These are phyloP conservation scores for Galago senegalensis DNA, from an alignment of 2,797 vertebrate species.

Conservation along the genomic window DNA sequence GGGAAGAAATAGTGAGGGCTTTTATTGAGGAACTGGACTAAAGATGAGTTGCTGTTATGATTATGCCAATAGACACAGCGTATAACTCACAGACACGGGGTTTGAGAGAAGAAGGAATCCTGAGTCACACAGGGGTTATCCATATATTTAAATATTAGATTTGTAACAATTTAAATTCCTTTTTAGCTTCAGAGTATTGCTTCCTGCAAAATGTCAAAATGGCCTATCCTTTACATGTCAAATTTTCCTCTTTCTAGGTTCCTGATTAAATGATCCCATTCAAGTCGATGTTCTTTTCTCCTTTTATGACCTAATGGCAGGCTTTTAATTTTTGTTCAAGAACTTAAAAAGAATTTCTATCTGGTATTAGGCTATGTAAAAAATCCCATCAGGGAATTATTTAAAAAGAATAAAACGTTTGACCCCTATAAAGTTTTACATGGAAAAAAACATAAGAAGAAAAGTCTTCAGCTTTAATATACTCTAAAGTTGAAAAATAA, in stretches of 20 bases:
- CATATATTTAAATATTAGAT: background rate
- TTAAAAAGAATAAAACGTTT: conserved; percentile 68
- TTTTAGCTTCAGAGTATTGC: background rate
- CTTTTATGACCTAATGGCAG: conserved; percentile 55
- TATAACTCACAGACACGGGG: background rate
- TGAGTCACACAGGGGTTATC: background rate
- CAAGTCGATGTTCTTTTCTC: conserved; percentile 36
- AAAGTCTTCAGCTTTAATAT: conserved; percentile 14
- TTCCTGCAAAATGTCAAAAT: conserved; percentile 22
- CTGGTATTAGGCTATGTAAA: conserved; percentile 20
- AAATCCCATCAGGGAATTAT: conserved; percentile 68
- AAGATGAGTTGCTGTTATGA: background rate
- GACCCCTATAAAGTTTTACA: conserved; percentile 61
- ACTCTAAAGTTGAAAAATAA: conserved; percentile 1
- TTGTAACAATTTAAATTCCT: conserved; percentile 16
- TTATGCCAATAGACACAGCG: background rate
- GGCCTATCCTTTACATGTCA: background rate
- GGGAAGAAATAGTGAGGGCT: background rate
- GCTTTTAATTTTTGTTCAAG: conserved; percentile 65
- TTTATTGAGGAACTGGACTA: background rate
- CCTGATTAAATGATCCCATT: conserved; percentile 40
- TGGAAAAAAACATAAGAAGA: conserved; percentile 52
- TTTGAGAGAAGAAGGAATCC: background rate
- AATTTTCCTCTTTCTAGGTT: background rate
- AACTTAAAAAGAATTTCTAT: conserved; percentile 56